A percentile compares a stretch with the other conserved stretches of the same genome.
phyloP scores from a whole-genome alignment of 1,140 invertebrate genomes.

The Lutraria rhynchaena region DNA sequence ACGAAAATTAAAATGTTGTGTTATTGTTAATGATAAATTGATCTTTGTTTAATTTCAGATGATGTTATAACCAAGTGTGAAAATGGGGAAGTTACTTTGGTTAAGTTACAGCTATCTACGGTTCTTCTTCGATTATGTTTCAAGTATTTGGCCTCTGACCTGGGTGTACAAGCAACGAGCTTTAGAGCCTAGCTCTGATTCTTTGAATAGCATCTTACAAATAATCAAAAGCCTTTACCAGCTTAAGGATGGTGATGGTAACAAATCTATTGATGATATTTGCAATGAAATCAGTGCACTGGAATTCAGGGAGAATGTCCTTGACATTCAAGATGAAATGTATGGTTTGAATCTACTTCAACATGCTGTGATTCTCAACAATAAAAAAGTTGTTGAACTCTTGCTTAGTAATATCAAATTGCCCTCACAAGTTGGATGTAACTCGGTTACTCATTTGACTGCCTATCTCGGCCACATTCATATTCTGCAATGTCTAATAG shows the following conservation, averaged over 20 bases:
- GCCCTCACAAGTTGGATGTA: conserved; percentile 65
- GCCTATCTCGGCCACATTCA: conserved; percentile 68
- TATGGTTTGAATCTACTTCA: conserved; percentile 73
- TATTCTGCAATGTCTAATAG: conserved; percentile 71
- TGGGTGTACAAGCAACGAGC: neutral
- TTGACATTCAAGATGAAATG: conserved; percentile 63
- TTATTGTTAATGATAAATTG: no score
- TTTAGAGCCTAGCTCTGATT: neutral
- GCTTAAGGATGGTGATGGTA: neutral
- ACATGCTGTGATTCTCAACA: conserved; percentile 63
- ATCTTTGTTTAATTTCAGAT: no score
- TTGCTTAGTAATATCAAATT: conserved; percentile 64
- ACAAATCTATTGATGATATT: neutral
- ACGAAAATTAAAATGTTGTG: no score
- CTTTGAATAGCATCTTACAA: neutral
- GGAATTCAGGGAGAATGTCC: conserved; percentile 66
- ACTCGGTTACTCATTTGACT: conserved; percentile 75
- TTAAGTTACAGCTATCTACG: conserved; percentile 27
- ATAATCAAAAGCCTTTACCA: conserved; percentile 29
- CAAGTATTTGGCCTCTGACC: conserved; percentile 17
- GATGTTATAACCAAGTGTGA: neutral
- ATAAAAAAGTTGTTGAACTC: conserved; percentile 64
- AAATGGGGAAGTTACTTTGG: neutral
- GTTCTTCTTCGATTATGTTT: conserved; percentile 26
- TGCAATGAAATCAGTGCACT: conserved; percentile 2